phyloP scores from a whole-genome alignment of 2,113 vertebrate species.

The Paralichthys olivaceus region DNA sequence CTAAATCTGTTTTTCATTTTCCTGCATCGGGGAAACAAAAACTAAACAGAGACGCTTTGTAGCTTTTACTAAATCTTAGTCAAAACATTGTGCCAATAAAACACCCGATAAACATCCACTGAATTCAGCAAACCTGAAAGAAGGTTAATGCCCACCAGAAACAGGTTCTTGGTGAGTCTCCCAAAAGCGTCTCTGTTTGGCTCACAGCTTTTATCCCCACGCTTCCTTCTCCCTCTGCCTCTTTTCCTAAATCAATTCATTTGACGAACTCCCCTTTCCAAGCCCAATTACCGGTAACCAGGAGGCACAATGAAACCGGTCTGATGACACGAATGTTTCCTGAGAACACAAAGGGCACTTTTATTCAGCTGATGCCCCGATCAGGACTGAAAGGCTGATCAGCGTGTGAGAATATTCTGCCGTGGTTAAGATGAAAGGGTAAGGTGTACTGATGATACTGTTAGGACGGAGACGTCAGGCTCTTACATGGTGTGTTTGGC shows the following conservation, averaged over 20 bases:
- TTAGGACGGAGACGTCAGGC: conserved; percentile 2
- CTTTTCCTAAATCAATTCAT: conserved; percentile 48
- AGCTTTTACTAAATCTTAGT: conserved; percentile 4
- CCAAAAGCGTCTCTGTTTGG: conserved; percentile 8
- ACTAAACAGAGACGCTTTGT: no score
- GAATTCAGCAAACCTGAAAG: conserved; percentile 12
- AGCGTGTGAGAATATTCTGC: conserved; percentile 9
- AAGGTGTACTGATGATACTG: not conserved
- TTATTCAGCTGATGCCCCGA: conserved; percentile 45
- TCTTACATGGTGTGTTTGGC: not conserved
- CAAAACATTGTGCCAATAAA: conserved; percentile 11
- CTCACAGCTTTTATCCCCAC: not conserved
- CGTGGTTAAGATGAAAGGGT: conserved; percentile 26
- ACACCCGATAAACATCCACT: conserved; percentile 13
- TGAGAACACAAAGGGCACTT: conserved; percentile 55
- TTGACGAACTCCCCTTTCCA: conserved; percentile 42
- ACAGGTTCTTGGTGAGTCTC: conserved; percentile 17
- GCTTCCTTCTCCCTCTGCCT: not conserved
- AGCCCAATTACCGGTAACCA: conserved; percentile 62
- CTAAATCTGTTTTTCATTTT: not conserved
- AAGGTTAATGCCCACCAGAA: conserved; percentile 16
- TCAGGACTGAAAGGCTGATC: conserved; percentile 21
- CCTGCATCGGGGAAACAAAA: no score
- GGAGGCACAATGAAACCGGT: conserved; percentile 60
- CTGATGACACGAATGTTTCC: conserved; percentile 49